These are phyloP conservation scores for Steatocranus sp. DNA, from an alignment of 2,797 vertebrate genomes.

Conservation along the genomic window DNA sequence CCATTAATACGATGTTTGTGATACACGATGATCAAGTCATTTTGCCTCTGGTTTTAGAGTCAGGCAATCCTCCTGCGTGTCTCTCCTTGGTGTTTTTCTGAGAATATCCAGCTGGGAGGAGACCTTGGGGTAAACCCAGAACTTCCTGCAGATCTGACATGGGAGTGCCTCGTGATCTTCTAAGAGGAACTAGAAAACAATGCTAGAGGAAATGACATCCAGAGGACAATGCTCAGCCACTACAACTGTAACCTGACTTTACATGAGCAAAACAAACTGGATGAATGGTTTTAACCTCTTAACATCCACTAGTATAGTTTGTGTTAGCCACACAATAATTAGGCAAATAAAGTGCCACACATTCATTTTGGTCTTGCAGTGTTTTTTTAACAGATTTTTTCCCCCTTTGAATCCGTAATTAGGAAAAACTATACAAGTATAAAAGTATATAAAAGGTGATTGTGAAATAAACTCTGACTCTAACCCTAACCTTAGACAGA, in stretches of 20 bases:
- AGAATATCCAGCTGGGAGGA: not conserved
- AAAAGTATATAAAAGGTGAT: not conserved
- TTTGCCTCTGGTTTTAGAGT: not conserved
- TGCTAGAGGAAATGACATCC: not conserved
- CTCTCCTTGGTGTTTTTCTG: not conserved
- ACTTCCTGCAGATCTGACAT: not conserved
- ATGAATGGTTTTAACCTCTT: not conserved
- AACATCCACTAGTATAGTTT: not conserved
- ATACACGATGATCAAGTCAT: not conserved
- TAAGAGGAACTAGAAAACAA: not conserved
- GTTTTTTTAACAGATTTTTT: not conserved
- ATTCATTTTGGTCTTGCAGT: not conserved
- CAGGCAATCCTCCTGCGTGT: not conserved
- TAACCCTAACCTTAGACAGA: not conserved
- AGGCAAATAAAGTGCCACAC: not conserved
- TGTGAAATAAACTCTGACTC: not conserved
- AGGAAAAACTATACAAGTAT: not conserved
- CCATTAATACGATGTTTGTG: not conserved
- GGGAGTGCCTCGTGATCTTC: not conserved
- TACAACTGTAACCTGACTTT: not conserved
- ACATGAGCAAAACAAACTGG: not conserved
- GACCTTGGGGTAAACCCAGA: not conserved
- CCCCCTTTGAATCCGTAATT: not conserved
- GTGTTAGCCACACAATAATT: not conserved
- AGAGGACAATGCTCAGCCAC: not conserved